Evolutionary conservation across 2,113 vertebrate species (phyloP), one percentile per base, ranked within the genome.

Genomic region (Hypocryptadius cinnamomeus): DNA sequence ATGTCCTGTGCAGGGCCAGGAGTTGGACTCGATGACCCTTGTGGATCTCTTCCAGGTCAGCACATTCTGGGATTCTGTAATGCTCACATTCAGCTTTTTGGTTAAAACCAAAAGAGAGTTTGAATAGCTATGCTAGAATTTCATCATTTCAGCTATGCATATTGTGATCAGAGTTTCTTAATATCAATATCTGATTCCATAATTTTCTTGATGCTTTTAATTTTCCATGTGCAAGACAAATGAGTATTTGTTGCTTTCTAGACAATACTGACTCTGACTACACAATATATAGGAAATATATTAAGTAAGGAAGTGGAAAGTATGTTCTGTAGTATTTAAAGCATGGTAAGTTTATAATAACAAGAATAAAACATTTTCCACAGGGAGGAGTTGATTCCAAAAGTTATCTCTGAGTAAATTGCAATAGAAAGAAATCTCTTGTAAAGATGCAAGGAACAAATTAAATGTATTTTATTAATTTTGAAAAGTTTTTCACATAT

Each of bases 21-120:
- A 61, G 47, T 1, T 86, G 54, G 12, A 53, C 23, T 61, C 0
- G 0, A 22, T 86, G 22, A 18, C 30, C 10, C 18, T 28, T 15
- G 15, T 39, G 72, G 18, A 28, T 45, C 22, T 11, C 35, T 65
- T 66, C 42, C 70, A 76, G 7, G 13, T 66, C 31, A 25, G 16
- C 15, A 1, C 4, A 8, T 78, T 39, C 39, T 77, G 33, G 51
- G 45, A 22, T 51, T 86, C 45, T 60, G 23, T 70, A 63, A 71
- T 77, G 33, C 19, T 47, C 0, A 0, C 25, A 28, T 79, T 82
- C 45, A 87, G 19, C 8, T 44, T 31, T 17, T 24, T 10, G 15
- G 50, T 57, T 77, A 42, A 72, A 81, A 72, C 18, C 14, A 15
- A 39, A 53, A 76, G 15, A 71, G 25, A 63, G 13, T 12, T 8